A percentile compares a stretch with the other conserved stretches of the same genome.
Conservation (phyloP, 1,140 invertebrate species). For the Heliconius himera region DNA sequence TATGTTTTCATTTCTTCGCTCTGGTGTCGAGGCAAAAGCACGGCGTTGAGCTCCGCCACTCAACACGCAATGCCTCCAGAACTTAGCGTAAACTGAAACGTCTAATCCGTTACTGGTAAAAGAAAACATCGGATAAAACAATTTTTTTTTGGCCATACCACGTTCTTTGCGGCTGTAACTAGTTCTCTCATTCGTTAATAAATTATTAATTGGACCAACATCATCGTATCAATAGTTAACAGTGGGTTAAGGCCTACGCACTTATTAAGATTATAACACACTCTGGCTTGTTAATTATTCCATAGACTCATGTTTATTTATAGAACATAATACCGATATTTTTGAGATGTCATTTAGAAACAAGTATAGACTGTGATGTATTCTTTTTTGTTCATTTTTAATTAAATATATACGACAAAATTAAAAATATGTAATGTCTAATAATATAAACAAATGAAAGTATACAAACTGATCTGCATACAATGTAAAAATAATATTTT, state of each 20-base stretch:
- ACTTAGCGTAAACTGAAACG: no score
- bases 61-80: no score
- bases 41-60: no score
- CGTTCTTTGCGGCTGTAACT: not conserved
- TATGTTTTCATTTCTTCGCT: no score
- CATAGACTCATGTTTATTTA: not conserved
- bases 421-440: no score
- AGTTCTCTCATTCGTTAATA: conserved; percentile 14
- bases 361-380: no score
- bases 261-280: conserved; percentile 16
- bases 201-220: conserved; percentile 23
- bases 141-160: not conserved
- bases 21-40: no score
- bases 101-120: no score
- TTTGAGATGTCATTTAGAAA: not conserved
- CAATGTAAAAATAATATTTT: not conserved
- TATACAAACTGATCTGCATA: not conserved
- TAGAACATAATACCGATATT: not conserved
- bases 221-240: conserved; percentile 24
- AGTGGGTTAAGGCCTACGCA: conserved; percentile 22
- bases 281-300: not conserved
- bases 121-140: no score
- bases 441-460: no score
- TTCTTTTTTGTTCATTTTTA: no score
- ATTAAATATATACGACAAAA: no score